Percentiles rank a stretch among this genome's conserved stretches.
Evolutionary conservation across 2,113 vertebrate genomes (phyloP).

Genomic region (Gymnobelideus leadbeateri): DNA sequence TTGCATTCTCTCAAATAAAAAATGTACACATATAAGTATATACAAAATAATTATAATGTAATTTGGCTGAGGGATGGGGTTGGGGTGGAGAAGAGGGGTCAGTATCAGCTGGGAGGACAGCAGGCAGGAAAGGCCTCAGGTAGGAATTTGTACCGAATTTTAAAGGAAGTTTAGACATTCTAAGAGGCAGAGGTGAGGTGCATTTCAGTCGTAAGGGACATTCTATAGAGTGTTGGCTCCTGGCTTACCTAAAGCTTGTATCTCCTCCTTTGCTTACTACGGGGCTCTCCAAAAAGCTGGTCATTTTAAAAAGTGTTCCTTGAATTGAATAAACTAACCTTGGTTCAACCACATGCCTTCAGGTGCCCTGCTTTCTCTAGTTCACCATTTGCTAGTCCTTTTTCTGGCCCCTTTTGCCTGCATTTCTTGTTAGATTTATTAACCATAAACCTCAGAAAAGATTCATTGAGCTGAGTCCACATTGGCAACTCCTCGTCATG

Average conservation of each 20-base stretch:
- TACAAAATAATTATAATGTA: background rate
- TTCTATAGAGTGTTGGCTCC: background rate
- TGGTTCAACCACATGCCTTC: background rate
- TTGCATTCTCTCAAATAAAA: background rate
- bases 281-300: background rate
- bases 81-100: background rate
- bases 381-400: background rate
- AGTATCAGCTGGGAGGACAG: background rate
- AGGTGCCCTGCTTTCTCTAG: background rate
- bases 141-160: background rate
- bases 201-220: background rate
- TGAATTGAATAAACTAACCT: background rate
- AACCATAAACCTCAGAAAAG: slow-evolving; percentile 1
- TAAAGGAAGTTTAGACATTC: background rate
- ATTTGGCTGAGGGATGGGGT: background rate
- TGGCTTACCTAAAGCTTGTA: background rate
- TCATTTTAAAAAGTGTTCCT: background rate
- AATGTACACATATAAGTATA: background rate
- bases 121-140: background rate
- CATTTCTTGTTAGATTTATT: slow-evolving; percentile 23
- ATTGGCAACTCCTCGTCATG: background rate
- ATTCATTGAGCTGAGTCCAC: slow-evolving; percentile 8
- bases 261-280: background rate
- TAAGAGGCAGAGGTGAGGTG: background rate
- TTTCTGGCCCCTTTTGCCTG: slow-evolving; percentile 6